Evolutionary conservation across 1,140 invertebrate genomes (phyloP).

Genomic region (Camponotus floridanus): DNA sequence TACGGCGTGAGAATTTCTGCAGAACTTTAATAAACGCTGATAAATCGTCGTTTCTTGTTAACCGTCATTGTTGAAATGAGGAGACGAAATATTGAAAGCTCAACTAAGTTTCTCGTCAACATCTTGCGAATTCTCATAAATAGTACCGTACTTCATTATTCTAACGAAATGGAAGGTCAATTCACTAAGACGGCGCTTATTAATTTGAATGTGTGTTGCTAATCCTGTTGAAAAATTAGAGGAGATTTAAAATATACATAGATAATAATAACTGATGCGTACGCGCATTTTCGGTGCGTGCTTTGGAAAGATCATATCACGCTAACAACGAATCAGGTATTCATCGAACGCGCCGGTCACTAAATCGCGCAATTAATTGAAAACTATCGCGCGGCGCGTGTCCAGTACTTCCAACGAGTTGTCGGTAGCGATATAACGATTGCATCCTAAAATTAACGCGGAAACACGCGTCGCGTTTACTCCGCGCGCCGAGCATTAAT

Average conservation of each 20-base stretch:
- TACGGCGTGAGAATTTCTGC: not conserved
- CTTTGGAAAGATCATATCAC: constrained; percentile 47
- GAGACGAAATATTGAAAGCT: not conserved
- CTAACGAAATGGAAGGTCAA: not conserved
- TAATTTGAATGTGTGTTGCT: not conserved
- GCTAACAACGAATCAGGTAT: constrained; percentile 59
- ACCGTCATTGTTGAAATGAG: not conserved
- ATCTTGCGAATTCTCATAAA: not conserved
- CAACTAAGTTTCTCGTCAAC: not conserved
- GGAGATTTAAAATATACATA: not conserved
- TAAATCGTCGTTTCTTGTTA: not conserved
- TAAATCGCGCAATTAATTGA: constrained; percentile 65
- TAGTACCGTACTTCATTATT: not conserved
- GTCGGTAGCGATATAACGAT: constrained; percentile 54
- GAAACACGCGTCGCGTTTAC: constrained; percentile 50
- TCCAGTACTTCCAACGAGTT: constrained; percentile 56
- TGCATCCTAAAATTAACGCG: constrained; percentile 35
- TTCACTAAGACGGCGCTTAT: not conserved
- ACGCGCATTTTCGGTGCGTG: constrained; percentile 24
- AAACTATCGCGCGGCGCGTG: constrained; percentile 59
- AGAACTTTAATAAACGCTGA: not conserved
- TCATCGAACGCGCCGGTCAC: constrained; percentile 43
- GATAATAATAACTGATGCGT: constrained; percentile 26
- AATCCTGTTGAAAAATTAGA: constrained; percentile 7
- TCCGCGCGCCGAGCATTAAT: constrained; percentile 56